Evolutionary conservation across 2,113 vertebrate genomes (phyloP).

Genomic region (Prietella phreatophila): DNA sequence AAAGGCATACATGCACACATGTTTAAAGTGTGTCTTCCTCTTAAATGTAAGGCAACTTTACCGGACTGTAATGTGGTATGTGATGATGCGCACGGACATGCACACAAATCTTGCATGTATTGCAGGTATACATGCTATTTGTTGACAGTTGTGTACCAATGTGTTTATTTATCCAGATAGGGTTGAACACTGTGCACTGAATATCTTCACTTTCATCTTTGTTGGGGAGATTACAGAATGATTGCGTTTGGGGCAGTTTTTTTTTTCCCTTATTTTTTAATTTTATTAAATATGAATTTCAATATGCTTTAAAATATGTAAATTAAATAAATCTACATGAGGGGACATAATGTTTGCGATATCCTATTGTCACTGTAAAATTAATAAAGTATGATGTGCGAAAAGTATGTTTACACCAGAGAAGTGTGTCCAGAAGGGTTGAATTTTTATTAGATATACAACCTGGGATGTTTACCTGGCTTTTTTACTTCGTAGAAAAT

Average conservation of each 20-base stretch:
- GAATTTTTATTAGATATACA: neutral
- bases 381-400: constrained; percentile 66
- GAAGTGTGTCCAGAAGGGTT: neutral
- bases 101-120: constrained; percentile 64
- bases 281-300: constrained; percentile 62
- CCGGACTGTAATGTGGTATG: constrained; percentile 54
- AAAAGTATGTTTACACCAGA: constrained; percentile 25
- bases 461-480: too few species aligned
- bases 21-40: constrained; percentile 64
- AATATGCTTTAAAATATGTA: constrained; percentile 59
- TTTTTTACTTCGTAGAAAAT: too few species aligned
- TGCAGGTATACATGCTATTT: constrained; percentile 62
- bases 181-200: constrained; percentile 77
- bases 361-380: constrained; percentile 74
- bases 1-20: constrained; percentile 61
- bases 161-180: constrained; percentile 62
- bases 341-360: constrained; percentile 63
- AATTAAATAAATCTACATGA: constrained; percentile 68
- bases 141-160: constrained; percentile 61
- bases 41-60: constrained; percentile 59
- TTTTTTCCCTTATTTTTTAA: constrained; percentile 48
- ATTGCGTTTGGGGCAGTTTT: constrained; percentile 58
- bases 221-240: constrained; percentile 50
- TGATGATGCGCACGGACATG: constrained; percentile 58
- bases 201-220: constrained; percentile 63